Base-by-base conservation (phyloP, 37 sponge, comb jelly and placozoan species). In the Agelas oroides region DNA sequence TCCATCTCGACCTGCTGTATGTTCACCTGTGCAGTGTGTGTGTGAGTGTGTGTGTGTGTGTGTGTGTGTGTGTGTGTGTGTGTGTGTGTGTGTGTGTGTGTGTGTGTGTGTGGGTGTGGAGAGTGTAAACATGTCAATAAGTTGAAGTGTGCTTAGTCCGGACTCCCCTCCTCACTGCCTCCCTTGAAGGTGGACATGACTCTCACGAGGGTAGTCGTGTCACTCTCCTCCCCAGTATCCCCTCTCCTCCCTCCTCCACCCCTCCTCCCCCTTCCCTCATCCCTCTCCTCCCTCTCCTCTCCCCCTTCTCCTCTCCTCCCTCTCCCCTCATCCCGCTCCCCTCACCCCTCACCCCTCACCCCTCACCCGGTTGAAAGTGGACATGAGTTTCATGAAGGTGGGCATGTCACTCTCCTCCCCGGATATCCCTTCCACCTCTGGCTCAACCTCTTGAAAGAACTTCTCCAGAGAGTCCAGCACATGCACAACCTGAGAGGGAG, bases 391-490 rank as follows among this genome's bases (percentile, higher is more conserved):
- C 81, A 78, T 84, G 60, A 92, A 77, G 54, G 84, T 61, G 21
- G 56, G 66, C 18, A 68, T 69, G 70, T 84, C 89, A 76, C 46
- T 79, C 30, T 83, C 89, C 38, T 84, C 84, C 33, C 85, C 89
- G 32, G 83, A 81, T 24, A 95, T 89, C 3, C 46, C 65, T 57
- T 95, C 95, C 39, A 95, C 91, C 59, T 90, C 76, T 5, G 93
- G 96, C 79, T 92, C 96, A 11, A 85, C 70, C 30, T 90, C 93
- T 18, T 41, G 16, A n/a, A 95, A 77, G 78, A 95, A 92, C 40
- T 39, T 59, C 46, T 92, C 92, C 56, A 95, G 83, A 2, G 73
- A 57, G 2, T 60, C 33, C 59, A 93, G 55, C 65, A 93, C 83
- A 60, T 54, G 52, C 23, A 32, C 46, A 8, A 77, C 32, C 86